phyloP scores from a whole-genome alignment of 1,140 invertebrate species.

The Monochamus saltuarius region DNA sequence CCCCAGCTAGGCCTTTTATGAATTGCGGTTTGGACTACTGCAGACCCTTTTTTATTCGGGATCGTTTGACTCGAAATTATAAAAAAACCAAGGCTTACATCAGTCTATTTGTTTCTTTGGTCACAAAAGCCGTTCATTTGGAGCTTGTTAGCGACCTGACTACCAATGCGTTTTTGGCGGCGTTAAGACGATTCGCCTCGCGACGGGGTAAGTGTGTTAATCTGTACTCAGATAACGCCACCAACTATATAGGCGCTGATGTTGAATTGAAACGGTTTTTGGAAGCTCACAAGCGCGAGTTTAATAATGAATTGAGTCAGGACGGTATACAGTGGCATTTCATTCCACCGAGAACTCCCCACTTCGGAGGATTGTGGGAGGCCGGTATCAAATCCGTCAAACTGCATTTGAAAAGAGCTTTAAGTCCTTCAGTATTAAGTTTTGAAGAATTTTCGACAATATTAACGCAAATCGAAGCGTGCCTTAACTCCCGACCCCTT shows the following conservation, averaged over 20 bases:
- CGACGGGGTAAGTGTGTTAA: constrained; percentile 1
- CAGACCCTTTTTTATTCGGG: constrained; percentile 46
- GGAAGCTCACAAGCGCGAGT: no score
- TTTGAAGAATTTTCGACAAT: no score
- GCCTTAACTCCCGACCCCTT: no score
- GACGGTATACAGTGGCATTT: no score
- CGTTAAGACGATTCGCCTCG: constrained; percentile 40
- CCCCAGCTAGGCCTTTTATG: constrained; percentile 40
- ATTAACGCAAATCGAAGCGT: no score
- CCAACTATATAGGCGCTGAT: constrained; percentile 21
- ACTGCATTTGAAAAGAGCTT: no score
- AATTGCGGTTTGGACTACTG: constrained; percentile 50
- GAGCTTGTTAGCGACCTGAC: constrained; percentile 47
- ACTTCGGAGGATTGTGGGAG: no score
- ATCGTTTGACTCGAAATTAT: constrained; percentile 37
- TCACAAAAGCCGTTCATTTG: constrained; percentile 50
- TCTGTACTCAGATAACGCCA: constrained; percentile 29
- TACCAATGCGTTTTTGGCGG: constrained; percentile 35
- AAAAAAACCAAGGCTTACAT: constrained; percentile 49
- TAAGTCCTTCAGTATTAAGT: no score
- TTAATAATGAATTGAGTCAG: no score
- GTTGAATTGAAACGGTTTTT: constrained; percentile 12
- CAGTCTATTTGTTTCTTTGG: constrained; percentile 52
- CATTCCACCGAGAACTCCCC: no score
- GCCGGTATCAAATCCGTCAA: no score